Evolutionary conservation across 2,888 invertebrate species (phyloP), one percentile per base, ranked within the genome.

Genomic region (Ditula angustiorana): DNA sequence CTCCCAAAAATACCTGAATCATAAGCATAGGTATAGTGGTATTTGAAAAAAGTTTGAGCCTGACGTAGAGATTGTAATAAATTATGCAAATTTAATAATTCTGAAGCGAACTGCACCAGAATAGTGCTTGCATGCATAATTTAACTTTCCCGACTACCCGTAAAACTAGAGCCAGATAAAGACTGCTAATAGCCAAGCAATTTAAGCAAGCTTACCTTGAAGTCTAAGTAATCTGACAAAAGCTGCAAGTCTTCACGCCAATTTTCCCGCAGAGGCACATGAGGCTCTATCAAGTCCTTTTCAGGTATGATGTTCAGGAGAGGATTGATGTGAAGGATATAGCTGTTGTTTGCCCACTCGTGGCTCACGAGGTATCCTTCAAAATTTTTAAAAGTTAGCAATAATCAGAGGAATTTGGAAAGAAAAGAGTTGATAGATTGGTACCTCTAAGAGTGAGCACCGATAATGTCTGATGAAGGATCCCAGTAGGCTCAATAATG

Each of bases 171-270:
- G 47, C 56, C 35, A n/a, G 46, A 47, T 61, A 37, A 49, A 28
- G 24, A 56, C 28, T 56, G 3, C 5, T 55, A 41, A 49, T 37
- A 37, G 49, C 28, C 28, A 49, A 37, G 21, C 11, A 28, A 62
- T 41, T 62, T 21, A 5, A 46, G 30, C 13, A 37, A 37, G 35
- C 28, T 23, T 83, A 95, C 95, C 92, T 95, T 95, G 73, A 87
- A 92, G 69, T 95, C 94, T 65, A 95, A 81, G 81, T 94, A 95
- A 78, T 93, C 93, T 0, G 95, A 95, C 26, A 94, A 82, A 56
- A 95, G 76, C 77, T 95, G 94, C 67, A 95, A 82, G 77, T 95
- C 95, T 37, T 92, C 86, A 21, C 92, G 85, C 95, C 95, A 95
- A 21, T 76, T 82, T 61, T 93, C 86, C 37, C 91, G 87, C 11